Conservation (phyloP, 2,797 vertebrate species). For the Melanogrammus aeglefinus region DNA sequence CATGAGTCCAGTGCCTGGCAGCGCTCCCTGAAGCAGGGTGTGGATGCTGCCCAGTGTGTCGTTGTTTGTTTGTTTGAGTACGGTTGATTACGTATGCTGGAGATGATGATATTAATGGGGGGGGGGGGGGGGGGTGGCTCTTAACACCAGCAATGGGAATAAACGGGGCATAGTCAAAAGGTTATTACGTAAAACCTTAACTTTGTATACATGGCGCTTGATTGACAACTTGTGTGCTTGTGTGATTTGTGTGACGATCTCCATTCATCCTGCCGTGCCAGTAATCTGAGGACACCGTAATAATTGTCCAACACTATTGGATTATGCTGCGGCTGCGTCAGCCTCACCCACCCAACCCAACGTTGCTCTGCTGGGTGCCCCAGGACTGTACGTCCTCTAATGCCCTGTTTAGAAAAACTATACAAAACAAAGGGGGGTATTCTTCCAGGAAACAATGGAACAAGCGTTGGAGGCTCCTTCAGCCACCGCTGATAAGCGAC, state of each 20-base stretch:
- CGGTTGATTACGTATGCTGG: background rate
- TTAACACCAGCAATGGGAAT: background rate
- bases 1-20: slow-evolving; percentile 40
- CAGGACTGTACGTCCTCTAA: slow-evolving; percentile 37
- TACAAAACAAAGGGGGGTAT: slow-evolving; percentile 43
- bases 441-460: slow-evolving; percentile 52
- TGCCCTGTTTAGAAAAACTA: slow-evolving; percentile 53
- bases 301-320: background rate
- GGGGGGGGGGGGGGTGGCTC: background rate
- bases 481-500: slow-evolving; percentile 50
- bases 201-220: too few species aligned
- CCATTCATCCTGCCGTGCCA: too few species aligned
- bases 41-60: background rate
- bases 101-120: background rate
- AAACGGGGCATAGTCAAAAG: background rate
- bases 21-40: slow-evolving; percentile 18
- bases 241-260: too few species aligned
- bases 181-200: too few species aligned
- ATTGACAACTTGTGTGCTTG: too few species aligned
- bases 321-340: background rate
- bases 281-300: background rate
- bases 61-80: slow-evolving; percentile 1
- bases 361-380: slow-evolving; percentile 5
- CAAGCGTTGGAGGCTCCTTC: slow-evolving; percentile 19
- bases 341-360: slow-evolving; percentile 16